These are phyloP conservation scores for Lampropteryx suffumata DNA, from an alignment of 2,888 invertebrate species.

Conservation along the genomic window DNA sequence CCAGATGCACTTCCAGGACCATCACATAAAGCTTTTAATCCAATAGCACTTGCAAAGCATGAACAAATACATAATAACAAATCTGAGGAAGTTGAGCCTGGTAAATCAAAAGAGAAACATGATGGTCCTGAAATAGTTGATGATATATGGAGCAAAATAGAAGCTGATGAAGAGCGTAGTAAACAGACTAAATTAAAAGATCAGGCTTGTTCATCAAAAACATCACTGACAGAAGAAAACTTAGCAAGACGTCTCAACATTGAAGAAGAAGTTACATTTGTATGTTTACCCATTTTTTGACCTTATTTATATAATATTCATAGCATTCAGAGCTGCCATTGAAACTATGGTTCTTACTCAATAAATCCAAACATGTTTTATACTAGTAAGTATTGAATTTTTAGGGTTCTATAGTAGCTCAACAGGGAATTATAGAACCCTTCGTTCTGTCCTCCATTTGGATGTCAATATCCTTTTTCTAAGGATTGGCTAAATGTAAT, in stretches of 20 bases:
- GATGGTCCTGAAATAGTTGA: slow-evolving; percentile 17
- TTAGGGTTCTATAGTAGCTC: no score
- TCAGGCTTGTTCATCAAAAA: slow-evolving; percentile 28
- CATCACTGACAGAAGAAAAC: slow-evolving; percentile 48
- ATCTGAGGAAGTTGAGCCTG: slow-evolving; percentile 7
- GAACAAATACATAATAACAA: slow-evolving; percentile 16
- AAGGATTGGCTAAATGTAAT: no score
- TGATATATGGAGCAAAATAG: slow-evolving; percentile 22
- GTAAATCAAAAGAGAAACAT: slow-evolving; percentile 22
- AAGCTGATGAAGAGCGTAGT: slow-evolving; percentile 18
- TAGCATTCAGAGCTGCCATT: no score
- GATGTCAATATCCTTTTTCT: no score
- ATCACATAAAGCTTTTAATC: slow-evolving; percentile 45
- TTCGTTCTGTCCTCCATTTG: no score
- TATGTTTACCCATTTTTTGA: slow-evolving; percentile 51
- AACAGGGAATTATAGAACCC: no score
- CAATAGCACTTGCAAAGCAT: slow-evolving; percentile 48
- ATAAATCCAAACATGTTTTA: no score
- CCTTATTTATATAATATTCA: no score
- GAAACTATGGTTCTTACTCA: no score
- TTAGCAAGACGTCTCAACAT: slow-evolving; percentile 69
- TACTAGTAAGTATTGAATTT: no score
- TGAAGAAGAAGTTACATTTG: slow-evolving; percentile 76
- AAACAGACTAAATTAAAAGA: slow-evolving; percentile 20
- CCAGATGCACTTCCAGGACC: slow-evolving; percentile 35